Evolutionary conservation across 2,113 vertebrate genomes (phyloP).

Genomic region (Upupa epops): DNA sequence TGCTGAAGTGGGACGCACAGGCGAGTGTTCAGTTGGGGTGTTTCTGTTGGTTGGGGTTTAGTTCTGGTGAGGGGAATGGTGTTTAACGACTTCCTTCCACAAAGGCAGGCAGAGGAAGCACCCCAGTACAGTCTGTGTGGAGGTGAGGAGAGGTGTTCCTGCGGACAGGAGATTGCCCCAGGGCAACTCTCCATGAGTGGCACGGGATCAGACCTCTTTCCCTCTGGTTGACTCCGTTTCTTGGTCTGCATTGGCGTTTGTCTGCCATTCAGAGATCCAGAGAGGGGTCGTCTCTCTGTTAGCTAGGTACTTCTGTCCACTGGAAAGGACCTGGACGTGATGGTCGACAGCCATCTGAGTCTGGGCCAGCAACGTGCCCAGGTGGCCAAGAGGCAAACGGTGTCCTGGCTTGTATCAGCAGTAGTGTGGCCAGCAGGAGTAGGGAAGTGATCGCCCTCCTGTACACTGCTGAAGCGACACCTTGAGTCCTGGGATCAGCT

Average conservation of each 20-base stretch:
- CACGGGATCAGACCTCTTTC: neutral
- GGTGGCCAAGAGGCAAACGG: neutral
- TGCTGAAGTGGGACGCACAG: neutral
- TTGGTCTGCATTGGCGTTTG: neutral
- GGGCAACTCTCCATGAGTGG: neutral
- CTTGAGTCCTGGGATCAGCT: accelerated
- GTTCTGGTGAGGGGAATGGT: neutral
- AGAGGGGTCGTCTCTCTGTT: neutral
- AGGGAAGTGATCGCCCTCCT: too few species aligned
- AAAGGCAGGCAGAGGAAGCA: neutral
- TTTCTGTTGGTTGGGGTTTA: neutral
- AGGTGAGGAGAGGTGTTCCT: neutral
- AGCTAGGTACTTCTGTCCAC: neutral
- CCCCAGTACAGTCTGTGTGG: neutral
- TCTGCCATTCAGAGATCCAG: neutral
- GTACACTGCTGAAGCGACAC: neutral
- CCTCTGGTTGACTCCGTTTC: neutral
- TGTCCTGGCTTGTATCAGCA: too few species aligned
- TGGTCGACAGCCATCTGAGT: accelerated
- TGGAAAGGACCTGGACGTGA: neutral
- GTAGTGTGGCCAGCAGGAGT: too few species aligned
- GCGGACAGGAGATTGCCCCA: neutral
- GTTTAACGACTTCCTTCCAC: neutral
- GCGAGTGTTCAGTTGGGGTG: neutral
- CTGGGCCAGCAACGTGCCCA: neutral